A percentile compares a stretch with the other conserved stretches of the same genome.
These are phyloP conservation scores for Danionella cerebrum DNA, from an alignment of 2,113 vertebrate species.

Conservation along the genomic window DNA sequence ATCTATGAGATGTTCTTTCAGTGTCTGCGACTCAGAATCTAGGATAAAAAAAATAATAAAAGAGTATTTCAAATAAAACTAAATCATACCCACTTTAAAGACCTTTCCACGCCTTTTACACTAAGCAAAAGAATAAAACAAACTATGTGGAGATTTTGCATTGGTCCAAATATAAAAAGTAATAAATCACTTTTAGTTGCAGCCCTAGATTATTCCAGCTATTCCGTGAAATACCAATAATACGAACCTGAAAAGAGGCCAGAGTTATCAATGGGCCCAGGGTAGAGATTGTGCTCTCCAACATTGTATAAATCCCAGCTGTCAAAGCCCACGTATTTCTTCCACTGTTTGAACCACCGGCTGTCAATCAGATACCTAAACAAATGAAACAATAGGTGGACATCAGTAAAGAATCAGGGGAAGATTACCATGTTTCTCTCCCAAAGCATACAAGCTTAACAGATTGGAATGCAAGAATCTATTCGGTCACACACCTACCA, in stretches of 20 bases:
- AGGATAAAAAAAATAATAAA: slow-evolving; percentile 23
- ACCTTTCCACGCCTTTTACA: no score
- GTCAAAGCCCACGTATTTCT: slow-evolving; percentile 95
- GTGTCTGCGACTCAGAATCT: slow-evolving; percentile 82
- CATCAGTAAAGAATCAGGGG: not conserved
- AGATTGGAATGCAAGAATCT: not conserved
- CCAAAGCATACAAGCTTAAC: not conserved
- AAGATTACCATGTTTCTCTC: not conserved
- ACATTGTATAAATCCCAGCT: slow-evolving; percentile 89
- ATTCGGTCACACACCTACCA: slow-evolving; percentile 25
- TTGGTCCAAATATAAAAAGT: no score
- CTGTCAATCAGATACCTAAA: slow-evolving; percentile 81
- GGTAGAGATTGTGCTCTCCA: slow-evolving; percentile 78
- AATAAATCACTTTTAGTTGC: no score
- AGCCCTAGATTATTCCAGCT: no score
- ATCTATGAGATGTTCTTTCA: slow-evolving; percentile 92
- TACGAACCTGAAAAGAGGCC: slow-evolving; percentile 92
- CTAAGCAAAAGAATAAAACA: no score
- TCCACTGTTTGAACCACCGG: slow-evolving; percentile 97
- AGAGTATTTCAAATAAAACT: not conserved
- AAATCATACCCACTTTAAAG: not conserved
- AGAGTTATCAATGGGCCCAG: slow-evolving; percentile 91
- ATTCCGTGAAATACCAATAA: no score
- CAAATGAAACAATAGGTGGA: not conserved
- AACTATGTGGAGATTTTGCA: no score